phyloP scores from a whole-genome alignment of 2,113 vertebrate species.

The Ictidomys tridecemlineatus region DNA sequence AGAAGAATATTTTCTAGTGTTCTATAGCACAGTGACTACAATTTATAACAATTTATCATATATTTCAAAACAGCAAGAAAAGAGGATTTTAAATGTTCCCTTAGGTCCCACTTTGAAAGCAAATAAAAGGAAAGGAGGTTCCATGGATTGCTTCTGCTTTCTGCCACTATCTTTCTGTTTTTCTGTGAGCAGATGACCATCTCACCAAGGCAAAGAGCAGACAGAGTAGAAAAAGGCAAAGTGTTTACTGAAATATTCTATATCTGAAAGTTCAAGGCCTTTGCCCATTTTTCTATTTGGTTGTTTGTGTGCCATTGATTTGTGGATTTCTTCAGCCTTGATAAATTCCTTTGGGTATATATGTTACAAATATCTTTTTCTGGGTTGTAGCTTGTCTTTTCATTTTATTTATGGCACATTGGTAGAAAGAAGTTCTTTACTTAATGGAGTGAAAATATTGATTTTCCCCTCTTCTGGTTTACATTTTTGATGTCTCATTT shows the following conservation, averaged over 20 bases:
- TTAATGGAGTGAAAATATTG: constrained; percentile 6
- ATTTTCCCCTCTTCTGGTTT: constrained; percentile 51
- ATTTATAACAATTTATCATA: background rate
- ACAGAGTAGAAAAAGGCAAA: background rate
- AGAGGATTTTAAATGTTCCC: background rate
- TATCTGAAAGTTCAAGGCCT: background rate
- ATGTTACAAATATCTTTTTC: background rate
- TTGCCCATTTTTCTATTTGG: background rate
- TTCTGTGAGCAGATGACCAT: background rate
- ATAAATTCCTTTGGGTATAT: background rate
- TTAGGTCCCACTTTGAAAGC: background rate
- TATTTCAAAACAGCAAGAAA: background rate
- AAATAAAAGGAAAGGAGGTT: background rate
- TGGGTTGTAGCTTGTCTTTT: constrained; percentile 17
- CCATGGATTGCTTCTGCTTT: background rate
- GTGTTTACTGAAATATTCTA: background rate
- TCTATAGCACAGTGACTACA: background rate
- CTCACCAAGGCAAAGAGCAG: background rate
- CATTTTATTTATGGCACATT: constrained; percentile 5
- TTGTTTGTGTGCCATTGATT: background rate
- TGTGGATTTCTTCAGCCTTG: background rate
- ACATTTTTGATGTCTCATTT: background rate
- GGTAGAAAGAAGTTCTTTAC: constrained; percentile 12
- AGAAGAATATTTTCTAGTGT: background rate
- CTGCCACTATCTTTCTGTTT: background rate